Base-by-base conservation (phyloP, 2,888 invertebrate genomes). In the Agelastica alni region DNA sequence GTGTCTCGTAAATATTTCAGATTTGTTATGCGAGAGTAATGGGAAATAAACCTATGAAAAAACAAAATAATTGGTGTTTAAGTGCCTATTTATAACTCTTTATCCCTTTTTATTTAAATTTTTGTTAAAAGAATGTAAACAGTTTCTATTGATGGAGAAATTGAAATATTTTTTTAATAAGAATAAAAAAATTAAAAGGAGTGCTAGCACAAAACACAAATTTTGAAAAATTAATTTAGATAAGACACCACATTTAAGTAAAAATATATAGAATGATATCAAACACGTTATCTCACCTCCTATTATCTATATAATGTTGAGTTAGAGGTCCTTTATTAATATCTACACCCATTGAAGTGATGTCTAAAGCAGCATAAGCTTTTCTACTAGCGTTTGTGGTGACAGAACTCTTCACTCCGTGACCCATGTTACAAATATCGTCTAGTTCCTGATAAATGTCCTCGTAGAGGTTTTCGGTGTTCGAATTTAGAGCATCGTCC, bases 401-500 rank as follows among this genome's bases (percentile, higher is more conserved):
- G 17, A 76, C 79, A 77, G 63, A 62, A 55, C 52, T 61, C 69
- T 78, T 71, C 65, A 80, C 78, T 66, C 81, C 80, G 46, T 81
- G 81, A 61, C 82, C 81, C 54, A 82, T 77, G 62, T 83, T 80
- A 72, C 81, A 81, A 64, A 85, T 84, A 49, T 78, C 77, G 65
- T 80, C 79, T 67, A 80, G 68, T 71, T 85, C 85, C 72, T 83
- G 82, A 78, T 88, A 89, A 53, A 89, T 81, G 69, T 89, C 87
- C 68, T 86, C 85, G 80, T 87, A 89, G 61, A 88, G 75, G 41
- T 81, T 79, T 56, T 80, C 80, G 46, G 80, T 79, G 64, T 81
- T 82, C 64, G 84, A 85, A 74, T 86, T 87, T 69, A 85, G 81
- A 44, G 88, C 89, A 68, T 90, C 88, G 78, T 89, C 89, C 71